Base-by-base conservation (phyloP, 2,888 invertebrate species). In the Hydraecia micacea region DNA sequence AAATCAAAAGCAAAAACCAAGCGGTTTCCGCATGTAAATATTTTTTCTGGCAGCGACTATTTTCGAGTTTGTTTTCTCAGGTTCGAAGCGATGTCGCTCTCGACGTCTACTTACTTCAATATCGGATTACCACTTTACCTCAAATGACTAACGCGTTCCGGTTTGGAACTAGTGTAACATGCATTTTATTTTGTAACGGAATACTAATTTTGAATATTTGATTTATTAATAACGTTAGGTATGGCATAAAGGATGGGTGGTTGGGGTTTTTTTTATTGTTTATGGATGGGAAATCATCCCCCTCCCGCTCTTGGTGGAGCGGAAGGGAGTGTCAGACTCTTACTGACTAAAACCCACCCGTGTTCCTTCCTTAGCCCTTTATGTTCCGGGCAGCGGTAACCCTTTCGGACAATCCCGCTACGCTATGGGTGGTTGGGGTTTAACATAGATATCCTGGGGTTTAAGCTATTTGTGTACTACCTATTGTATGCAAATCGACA, bases 1-100 rank as follows among this genome's bases (percentile, higher is more conserved):
- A 79, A 74, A 60, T 67, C 65, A 66, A 72, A 78, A 83, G 58
- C 74, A 77, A 80, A 79, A 73, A 80, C 73, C 15, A 49, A 62
- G 63, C 65, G 69, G 81, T 86, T 88, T 90, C 88, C 90, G 85
- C 80, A 83, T 77, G 84, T 73, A 83, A 84, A 81, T 90, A 88
- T 91, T 92, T 93, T 92, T 94, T 93, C 89, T 90, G 83, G 79
- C 86, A 80, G 82, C 83, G 80, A 90, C 92, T 90, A 91, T 92
- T 92, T 92, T 90, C 87, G 88, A 96, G 94, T 96, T 96, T 96
- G 96, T 96, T 96, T 95, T 96, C 93, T 95, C 96, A 96, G 96
- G 92, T 93, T 94, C 90, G 85, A 86, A 87, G 88, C 80, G 86
- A 91, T 91, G 93, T 91, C 92, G 84, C 88, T 90, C 88, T 90